Evolutionary conservation across 2,113 vertebrate genomes (phyloP).

Genomic region (Pteropus alecto): DNA sequence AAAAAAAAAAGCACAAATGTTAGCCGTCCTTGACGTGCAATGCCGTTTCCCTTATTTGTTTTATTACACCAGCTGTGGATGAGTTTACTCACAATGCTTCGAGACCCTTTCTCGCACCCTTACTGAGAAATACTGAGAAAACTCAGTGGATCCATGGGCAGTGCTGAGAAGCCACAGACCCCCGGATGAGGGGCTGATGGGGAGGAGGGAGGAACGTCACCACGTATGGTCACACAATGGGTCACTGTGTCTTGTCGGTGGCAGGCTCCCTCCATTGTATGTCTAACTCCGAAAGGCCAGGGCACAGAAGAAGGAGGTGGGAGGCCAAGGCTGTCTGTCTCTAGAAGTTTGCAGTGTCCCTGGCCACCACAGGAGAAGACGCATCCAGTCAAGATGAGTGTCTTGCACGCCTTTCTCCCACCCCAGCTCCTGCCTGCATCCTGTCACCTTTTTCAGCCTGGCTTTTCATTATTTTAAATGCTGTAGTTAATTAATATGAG

Average conservation of each 20-base stretch:
- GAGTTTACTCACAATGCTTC: conserved; percentile 66
- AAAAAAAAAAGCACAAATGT: background rate
- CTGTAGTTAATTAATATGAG: conserved; percentile 24
- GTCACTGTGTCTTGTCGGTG: background rate
- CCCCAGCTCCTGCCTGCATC: background rate
- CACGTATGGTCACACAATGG: background rate
- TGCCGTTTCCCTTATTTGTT: conserved; percentile 57
- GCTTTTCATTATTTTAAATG: conserved; percentile 55
- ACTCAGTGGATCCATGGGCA: background rate
- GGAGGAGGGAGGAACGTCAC: fast-evolving
- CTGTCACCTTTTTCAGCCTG: background rate
- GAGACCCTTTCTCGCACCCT: background rate
- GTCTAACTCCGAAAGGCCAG: background rate
- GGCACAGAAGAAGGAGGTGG: background rate
- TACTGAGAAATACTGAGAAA: background rate
- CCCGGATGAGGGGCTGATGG: fast-evolving
- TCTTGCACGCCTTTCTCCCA: background rate
- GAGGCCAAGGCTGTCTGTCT: background rate
- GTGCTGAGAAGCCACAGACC: background rate
- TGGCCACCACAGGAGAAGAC: background rate
- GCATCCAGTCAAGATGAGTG: background rate
- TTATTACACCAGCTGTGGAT: conserved; percentile 51
- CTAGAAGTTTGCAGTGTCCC: background rate
- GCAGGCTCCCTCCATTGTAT: fast-evolving
- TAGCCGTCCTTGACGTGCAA: conserved; percentile 66